Evolutionary conservation across 2,113 vertebrate species (phyloP).

Genomic region (Cnemophilus loriae): DNA sequence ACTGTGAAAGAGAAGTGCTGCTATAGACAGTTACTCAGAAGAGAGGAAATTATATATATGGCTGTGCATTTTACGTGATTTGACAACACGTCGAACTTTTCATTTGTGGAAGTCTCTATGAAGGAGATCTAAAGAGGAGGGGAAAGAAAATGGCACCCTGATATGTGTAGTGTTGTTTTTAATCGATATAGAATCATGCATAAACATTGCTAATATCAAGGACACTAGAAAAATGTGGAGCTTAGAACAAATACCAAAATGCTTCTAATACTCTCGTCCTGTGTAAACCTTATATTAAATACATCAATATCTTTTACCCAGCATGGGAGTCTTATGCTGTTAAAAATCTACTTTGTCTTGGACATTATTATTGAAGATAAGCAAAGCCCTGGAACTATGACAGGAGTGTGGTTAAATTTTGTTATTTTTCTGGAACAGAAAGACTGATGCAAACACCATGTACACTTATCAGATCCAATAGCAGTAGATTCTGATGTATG

Average conservation of each 20-base stretch:
- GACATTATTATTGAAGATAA: not conserved
- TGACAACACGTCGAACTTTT: not conserved
- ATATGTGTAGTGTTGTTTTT: not conserved
- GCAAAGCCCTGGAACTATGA: not conserved
- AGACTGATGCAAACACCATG: not conserved
- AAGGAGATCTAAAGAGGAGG: not conserved
- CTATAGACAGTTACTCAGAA: not conserved
- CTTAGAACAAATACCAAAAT: not conserved
- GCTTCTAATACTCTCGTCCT: not conserved
- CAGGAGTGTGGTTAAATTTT: not conserved
- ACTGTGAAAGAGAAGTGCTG: not conserved
- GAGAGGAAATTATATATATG: not conserved
- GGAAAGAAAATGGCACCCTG: not conserved
- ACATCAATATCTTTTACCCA: not conserved
- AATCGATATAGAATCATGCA: not conserved
- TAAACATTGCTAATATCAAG: not conserved
- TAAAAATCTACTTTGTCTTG: not conserved
- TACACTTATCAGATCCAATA: not conserved
- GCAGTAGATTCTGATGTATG: not conserved
- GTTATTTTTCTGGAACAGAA: not conserved
- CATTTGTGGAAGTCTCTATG: not conserved
- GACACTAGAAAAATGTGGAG: not conserved
- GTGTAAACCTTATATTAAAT: not conserved
- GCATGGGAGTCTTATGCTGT: rapidly evolving
- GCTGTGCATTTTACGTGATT: not conserved